phyloP scores from a whole-genome alignment of 2,888 invertebrate species.

The Clunio marinus region DNA sequence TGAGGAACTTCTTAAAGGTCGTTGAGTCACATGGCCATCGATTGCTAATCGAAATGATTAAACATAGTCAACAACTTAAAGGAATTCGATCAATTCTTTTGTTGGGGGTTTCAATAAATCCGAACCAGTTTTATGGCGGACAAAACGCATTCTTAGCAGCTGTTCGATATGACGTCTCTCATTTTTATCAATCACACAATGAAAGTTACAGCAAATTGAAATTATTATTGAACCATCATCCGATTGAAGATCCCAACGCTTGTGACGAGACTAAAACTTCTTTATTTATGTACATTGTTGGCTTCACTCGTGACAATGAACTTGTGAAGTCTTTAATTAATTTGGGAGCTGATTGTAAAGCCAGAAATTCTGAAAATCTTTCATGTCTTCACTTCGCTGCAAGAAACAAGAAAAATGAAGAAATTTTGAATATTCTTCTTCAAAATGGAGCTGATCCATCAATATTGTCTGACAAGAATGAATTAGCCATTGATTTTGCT shows the following conservation, averaged over 20 bases:
- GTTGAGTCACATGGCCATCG: not conserved
- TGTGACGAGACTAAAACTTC: not conserved
- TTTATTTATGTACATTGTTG: not conserved
- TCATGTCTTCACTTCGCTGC: not conserved
- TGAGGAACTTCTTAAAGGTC: not conserved
- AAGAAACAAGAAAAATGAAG: not conserved
- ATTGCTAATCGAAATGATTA: not conserved
- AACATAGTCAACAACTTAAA: not conserved
- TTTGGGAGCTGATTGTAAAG: not conserved
- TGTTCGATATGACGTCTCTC: not conserved
- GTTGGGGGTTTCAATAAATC: not conserved
- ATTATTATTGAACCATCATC: not conserved
- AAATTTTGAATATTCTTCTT: not conserved
- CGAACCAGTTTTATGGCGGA: not conserved
- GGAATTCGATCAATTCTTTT: not conserved
- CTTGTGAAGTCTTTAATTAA: not conserved
- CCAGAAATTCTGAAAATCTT: not conserved
- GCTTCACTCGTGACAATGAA: not conserved
- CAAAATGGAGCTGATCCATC: not conserved
- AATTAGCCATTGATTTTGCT: not conserved
- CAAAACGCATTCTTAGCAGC: not conserved
- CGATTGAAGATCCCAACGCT: not conserved
- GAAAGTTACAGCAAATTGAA: not conserved
- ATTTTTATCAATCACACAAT: too few species aligned
- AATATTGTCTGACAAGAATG: not conserved